Evolutionary conservation across 2,113 vertebrate genomes (phyloP).

Genomic region (Burhinus oedicnemus): DNA sequence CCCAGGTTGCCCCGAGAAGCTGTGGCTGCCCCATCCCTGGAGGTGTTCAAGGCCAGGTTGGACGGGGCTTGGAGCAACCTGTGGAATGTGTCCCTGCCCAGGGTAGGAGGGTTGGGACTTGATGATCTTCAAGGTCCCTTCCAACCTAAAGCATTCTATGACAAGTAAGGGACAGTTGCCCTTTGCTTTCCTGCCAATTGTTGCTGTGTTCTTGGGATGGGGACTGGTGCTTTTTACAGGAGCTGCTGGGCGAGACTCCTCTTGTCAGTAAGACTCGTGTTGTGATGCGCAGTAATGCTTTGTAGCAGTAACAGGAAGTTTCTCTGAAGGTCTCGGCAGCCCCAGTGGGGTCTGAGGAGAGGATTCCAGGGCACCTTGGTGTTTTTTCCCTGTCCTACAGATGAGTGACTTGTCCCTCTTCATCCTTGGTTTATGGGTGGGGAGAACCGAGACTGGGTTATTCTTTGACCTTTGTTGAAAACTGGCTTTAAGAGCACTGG

Average conservation of each 20-base stretch:
- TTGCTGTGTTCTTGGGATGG: neutral
- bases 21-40: no score
- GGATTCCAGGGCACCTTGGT: neutral
- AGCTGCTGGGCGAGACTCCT: neutral
- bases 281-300: neutral
- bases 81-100: no score
- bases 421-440: neutral
- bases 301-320: neutral
- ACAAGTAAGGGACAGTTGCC: neutral
- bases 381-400: neutral
- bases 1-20: no score
- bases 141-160: no score
- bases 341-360: neutral
- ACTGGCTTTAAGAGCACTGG: neutral
- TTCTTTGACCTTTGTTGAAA: neutral
- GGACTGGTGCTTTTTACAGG: neutral
- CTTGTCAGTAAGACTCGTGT: accelerated
- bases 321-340: neutral
- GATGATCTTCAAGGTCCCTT: no score
- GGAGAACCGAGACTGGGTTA: neutral
- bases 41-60: no score
- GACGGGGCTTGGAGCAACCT: no score
- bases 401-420: neutral
- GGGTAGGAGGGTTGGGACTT: no score
- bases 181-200: accelerated